Conservation (phyloP, 1,140 invertebrate species). For the Drosophila pectinifera region DNA sequence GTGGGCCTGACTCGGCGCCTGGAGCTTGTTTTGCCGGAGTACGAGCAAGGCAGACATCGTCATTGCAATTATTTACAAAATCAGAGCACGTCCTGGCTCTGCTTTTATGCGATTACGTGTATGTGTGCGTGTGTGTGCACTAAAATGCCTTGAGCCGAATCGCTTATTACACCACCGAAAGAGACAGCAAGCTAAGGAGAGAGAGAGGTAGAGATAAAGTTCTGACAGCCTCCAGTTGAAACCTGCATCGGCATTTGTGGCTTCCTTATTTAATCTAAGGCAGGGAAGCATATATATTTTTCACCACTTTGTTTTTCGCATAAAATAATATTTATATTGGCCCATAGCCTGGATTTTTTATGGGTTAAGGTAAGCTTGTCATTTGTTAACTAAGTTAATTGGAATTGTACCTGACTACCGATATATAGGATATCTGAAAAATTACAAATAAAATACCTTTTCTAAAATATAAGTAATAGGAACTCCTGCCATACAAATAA, state of each 20-base stretch:
- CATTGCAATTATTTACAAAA: slow-evolving; percentile 82
- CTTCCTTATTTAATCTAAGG: slow-evolving; percentile 10
- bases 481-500: background rate
- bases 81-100: slow-evolving; percentile 78
- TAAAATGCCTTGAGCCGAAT: slow-evolving; percentile 74
- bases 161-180: slow-evolving; percentile 67
- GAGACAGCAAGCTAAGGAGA: slow-evolving; percentile 9
- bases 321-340: slow-evolving; percentile 28
- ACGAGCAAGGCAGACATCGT: slow-evolving; percentile 43
- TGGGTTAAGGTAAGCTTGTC: slow-evolving; percentile 2
- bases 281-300: background rate
- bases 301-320: background rate
- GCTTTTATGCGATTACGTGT: slow-evolving; percentile 77
- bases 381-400: slow-evolving; percentile 23
- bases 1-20: slow-evolving; percentile 39
- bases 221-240: slow-evolving; percentile 52
- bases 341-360: slow-evolving; percentile 10
- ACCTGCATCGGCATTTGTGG: slow-evolving; percentile 1
- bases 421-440: background rate
- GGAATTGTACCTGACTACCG: background rate
- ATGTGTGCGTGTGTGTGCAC: slow-evolving; percentile 40
- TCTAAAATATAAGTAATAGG: background rate
- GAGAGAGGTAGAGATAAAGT: slow-evolving; percentile 22
- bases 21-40: slow-evolving; percentile 48
- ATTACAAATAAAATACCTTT: background rate